Evolutionary conservation across 1,140 invertebrate genomes (phyloP), one percentile per base, ranked within the genome.

Genomic region (Sitodiplosis mosellana): DNA sequence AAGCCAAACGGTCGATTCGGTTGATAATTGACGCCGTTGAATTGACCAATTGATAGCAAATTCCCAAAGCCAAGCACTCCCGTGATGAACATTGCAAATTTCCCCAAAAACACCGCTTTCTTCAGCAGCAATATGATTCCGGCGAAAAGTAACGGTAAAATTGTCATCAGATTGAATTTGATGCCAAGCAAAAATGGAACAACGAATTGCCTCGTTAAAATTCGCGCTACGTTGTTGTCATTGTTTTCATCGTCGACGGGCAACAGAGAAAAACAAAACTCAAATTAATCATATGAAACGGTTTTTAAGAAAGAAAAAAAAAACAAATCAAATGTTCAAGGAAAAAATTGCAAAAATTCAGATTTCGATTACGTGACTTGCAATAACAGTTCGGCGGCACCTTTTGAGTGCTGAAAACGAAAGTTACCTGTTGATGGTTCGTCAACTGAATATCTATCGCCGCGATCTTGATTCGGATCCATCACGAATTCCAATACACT

Each of bases 401-500:
- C 27, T 27, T 27, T 27, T 3, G 10, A 27, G n/a, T n/a, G n/a
- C n/a, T 10, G 10, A 27, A 27, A 27, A 10, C 15, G 37, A 46
- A 21, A 49, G 49, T 51, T 55, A 73, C 71, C 69, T 47, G 69
- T 70, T 12, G 62, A 56, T 3, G 59, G 55, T 47, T 73, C 70
- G 44, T 71, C 68, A 12, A 59, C 51, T 15, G 53, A 53, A 48
- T 61, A 58, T 8, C 64, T 59, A 37, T 62, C 53, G 55, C 60
- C 51, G 57, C 69, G 52, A 63, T 72, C 56, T 2, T 65, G 53
- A 57, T 71, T 72, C 21, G 73, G 73, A 51, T 81, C 77, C 51
- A 85, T 59, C 3, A 76, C 72, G 55, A 85, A 83, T 57, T 83
- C 79, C n/a, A 83, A 61, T 21, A 81, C 61, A 33, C 81, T 81